A percentile compares a stretch with the other conserved stretches of the same genome.
Evolutionary conservation across 2,888 invertebrate species (phyloP).

Genomic region (Diploptera punctata): DNA sequence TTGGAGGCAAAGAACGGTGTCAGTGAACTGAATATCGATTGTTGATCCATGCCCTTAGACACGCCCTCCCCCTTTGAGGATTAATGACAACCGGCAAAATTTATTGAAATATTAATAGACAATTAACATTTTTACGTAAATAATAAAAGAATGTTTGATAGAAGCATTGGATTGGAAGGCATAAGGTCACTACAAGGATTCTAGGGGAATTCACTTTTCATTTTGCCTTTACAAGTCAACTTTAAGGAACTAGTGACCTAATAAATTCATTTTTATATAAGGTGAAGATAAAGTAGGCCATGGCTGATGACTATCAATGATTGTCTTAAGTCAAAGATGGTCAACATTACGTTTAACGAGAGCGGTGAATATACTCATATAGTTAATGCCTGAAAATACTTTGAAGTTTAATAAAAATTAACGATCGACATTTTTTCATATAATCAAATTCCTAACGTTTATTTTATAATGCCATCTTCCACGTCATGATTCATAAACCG

Average conservation of each 20-base stretch:
- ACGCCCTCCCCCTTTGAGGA: conserved; percentile 35
- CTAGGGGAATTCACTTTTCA: not conserved
- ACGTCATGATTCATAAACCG: conserved; percentile 31
- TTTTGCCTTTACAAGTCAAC: not conserved
- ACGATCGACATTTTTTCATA: no score
- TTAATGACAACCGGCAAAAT: not conserved
- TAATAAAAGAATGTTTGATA: no score
- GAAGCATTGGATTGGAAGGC: no score
- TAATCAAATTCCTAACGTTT: not conserved
- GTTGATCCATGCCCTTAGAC: conserved; percentile 39
- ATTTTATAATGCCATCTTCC: not conserved
- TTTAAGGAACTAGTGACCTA: not conserved
- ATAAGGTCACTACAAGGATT: not conserved
- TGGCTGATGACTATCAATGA: not conserved
- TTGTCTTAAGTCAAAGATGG: not conserved
- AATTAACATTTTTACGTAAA: no score
- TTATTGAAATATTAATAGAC: not conserved
- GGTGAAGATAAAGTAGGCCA: not conserved
- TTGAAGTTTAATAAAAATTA: no score
- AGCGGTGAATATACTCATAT: no score
- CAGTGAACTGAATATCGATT: conserved; percentile 41
- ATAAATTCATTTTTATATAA: not conserved
- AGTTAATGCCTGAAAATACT: no score
- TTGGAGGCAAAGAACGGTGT: conserved; percentile 26
- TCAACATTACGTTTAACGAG: no score